Base-by-base conservation (phyloP, 2,888 invertebrate genomes). In the Pseudococcus jackbeardsleyi region DNA sequence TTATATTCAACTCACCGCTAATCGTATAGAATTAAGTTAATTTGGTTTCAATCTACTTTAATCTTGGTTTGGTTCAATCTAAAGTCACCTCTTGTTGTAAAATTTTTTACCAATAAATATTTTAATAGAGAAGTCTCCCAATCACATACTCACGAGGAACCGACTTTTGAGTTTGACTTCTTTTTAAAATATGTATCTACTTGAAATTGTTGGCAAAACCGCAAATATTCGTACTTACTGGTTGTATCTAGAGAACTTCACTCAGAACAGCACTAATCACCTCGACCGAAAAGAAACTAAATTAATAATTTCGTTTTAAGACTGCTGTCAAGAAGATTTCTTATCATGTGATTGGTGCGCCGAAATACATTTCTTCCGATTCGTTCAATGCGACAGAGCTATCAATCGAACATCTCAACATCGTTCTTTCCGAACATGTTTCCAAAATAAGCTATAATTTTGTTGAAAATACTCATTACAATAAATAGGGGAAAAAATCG, bases 291-390 rank as follows among this genome's bases (percentile, higher is more conserved):
- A 3, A 54, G 50, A 15, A 85, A 46, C 50, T 54, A 85, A 50
- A 39, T 72, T 86, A 85, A n/a, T 7, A 3, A 33, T 72, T 72
- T 72, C 15, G 72, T 72, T 89, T 17, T 89, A 90, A 90, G 91
- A 91, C 89, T 91, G 91, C 89, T 91, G 91, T 88, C 90, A 89
- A 5, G 91, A 91, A 89, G 90, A 91, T 0, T 22, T 87, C 1
- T 89, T 91, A 90, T 90, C 91, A 54, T 91, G 90, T 48, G 91
- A 91, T n/a, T n/a, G n/a, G 89, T 91, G 90, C 88, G 91, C 91
- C 9, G 90, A 90, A 84, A 90, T 91, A 42, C 91, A 91, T 89
- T 91, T 90, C 85, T 89, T 91, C 26, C 91, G 91, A 12, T 90
- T 90, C 19, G 90, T 90, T 50, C 90, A 90, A 79, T 91, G 91